These are phyloP conservation scores for Lagria hirta DNA, from an alignment of 2,888 invertebrate species.

Conservation along the genomic window DNA sequence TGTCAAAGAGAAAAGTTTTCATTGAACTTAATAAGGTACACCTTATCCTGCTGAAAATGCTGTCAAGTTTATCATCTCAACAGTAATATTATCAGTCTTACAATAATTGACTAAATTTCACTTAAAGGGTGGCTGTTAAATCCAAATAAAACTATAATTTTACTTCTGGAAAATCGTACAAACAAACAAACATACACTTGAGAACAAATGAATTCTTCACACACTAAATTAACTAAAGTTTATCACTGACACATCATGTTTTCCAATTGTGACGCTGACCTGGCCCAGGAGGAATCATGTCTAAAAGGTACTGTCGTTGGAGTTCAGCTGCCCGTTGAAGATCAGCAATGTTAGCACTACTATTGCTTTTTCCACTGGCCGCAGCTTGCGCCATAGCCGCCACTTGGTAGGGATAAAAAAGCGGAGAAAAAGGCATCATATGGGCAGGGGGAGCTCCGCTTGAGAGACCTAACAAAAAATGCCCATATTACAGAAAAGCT, in stretches of 20 bases:
- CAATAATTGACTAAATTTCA: slow-evolving; percentile 30
- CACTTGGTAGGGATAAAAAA: slow-evolving; percentile 86
- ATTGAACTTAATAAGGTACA: too few relatives aligned
- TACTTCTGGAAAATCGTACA: slow-evolving; percentile 30
- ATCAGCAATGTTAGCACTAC: slow-evolving; percentile 66
- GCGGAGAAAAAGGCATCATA: slow-evolving; percentile 85
- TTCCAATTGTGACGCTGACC: slow-evolving; percentile 64
- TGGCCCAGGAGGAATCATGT: slow-evolving; percentile 82
- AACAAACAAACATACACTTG: slow-evolving; percentile 6
- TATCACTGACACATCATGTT: slow-evolving; percentile 57
- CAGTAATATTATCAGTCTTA: slow-evolving; percentile 19
- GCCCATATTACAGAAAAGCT: too few relatives aligned
- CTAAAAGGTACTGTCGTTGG: slow-evolving; percentile 93
- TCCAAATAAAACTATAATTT: slow-evolving; percentile 12
- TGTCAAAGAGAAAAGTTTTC: too few relatives aligned
- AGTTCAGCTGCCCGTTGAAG: slow-evolving; percentile 84
- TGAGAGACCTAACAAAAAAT: slow-evolving; percentile 62
- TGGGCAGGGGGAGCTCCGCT: slow-evolving; percentile 75
- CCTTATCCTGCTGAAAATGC: too few relatives aligned
- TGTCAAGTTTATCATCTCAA: too few relatives aligned
- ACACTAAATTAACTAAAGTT: slow-evolving; percentile 26
- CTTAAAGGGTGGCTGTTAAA: slow-evolving; percentile 19
- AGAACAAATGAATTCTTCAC: slow-evolving; percentile 24
- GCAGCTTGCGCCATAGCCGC: slow-evolving; percentile 83
- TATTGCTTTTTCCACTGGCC: slow-evolving; percentile 48